These are phyloP conservation scores for Pycnonotus jocosus DNA, from an alignment of 2,113 vertebrate genomes.

Conservation along the genomic window DNA sequence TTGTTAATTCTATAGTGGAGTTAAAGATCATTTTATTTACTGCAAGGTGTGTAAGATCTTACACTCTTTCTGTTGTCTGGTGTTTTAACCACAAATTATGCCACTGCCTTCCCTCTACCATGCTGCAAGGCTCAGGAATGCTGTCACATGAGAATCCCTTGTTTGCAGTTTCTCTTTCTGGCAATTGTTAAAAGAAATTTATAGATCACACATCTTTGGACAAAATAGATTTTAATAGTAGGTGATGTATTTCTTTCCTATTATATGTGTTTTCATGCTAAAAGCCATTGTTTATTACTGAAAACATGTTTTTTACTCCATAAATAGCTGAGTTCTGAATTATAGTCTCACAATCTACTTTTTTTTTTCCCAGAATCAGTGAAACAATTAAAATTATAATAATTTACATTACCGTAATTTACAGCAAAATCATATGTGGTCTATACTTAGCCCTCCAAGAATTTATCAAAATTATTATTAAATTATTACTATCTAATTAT, in stretches of 20 bases:
- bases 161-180: neutral
- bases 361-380: neutral
- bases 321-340: neutral
- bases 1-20: neutral
- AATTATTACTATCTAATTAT: too few relatives aligned
- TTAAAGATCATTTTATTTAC: neutral
- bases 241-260: neutral
- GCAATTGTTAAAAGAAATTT: neutral
- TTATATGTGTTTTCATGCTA: neutral
- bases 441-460: neutral
- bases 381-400: neutral
- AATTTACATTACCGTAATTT: neutral
- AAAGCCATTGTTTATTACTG: neutral
- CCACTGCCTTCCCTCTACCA: neutral
- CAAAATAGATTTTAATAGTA: neutral
- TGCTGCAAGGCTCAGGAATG: neutral
- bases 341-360: neutral
- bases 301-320: neutral
- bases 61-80: neutral
- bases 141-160: neutral
- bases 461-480: too few relatives aligned
- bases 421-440: neutral
- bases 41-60: neutral
- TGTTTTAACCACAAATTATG: neutral
- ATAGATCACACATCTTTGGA: neutral